Conservation (phyloP, 2,113 vertebrate species). For the Glareola pratincola region DNA sequence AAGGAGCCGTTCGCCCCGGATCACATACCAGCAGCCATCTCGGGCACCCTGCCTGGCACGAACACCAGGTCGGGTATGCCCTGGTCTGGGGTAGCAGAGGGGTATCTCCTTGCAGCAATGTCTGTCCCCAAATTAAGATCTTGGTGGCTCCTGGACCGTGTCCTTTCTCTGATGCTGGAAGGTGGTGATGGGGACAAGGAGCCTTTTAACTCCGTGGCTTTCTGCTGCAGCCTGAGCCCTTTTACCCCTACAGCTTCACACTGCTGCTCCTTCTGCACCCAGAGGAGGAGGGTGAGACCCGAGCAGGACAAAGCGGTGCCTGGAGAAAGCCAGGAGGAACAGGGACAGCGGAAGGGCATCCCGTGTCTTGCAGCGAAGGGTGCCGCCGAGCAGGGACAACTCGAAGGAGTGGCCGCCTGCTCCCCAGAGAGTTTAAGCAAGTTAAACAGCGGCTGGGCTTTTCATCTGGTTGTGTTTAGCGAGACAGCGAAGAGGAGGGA, state of each 20-base stretch:
- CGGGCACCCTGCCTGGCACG: background rate
- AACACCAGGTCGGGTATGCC: fast-evolving
- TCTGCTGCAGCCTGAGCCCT: background rate
- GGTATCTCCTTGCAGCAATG: background rate
- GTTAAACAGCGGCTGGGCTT: background rate
- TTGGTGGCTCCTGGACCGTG: background rate
- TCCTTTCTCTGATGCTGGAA: background rate
- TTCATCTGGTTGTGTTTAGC: background rate
- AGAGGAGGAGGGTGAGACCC: background rate
- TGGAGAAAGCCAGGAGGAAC: background rate
- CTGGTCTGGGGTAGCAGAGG: background rate
- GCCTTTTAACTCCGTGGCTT: background rate
- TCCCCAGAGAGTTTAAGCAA: background rate
- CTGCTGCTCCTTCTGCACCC: background rate
- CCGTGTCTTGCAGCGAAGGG: fast-evolving
- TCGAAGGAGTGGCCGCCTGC: fast-evolving
- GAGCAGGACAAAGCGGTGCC: background rate
- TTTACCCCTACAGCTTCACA: background rate
- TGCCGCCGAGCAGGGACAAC: background rate
- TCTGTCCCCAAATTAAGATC: background rate
- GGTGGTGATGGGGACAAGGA: background rate
- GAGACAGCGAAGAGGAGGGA: background rate
- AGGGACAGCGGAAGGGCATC: background rate
- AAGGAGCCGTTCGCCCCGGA: background rate
- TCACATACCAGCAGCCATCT: background rate